phyloP scores from a whole-genome alignment of 2,797 vertebrate species.

The Sebastes itinus region DNA sequence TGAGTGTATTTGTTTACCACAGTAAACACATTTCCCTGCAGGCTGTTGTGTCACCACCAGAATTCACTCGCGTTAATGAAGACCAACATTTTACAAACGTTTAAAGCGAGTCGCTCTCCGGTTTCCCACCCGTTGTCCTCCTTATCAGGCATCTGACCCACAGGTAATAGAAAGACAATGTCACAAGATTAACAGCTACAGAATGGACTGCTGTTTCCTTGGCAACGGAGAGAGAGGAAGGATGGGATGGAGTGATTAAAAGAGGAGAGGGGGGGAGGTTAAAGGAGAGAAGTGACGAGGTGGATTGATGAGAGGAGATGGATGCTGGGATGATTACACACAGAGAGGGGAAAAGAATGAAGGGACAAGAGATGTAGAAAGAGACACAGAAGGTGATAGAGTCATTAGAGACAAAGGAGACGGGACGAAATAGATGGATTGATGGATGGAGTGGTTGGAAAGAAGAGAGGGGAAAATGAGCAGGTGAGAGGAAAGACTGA shows the following conservation, averaged over 20 bases:
- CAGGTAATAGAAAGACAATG: slow-evolving; percentile 79
- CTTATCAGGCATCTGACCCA: slow-evolving; percentile 69
- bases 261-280: slow-evolving; percentile 29
- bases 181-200: slow-evolving; percentile 72
- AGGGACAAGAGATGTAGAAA: slow-evolving; percentile 8
- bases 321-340: slow-evolving; percentile 62
- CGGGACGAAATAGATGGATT: not conserved
- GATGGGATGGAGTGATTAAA: slow-evolving; percentile 63
- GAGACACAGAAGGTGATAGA: slow-evolving; percentile 13
- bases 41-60: not conserved
- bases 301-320: slow-evolving; percentile 66
- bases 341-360: slow-evolving; percentile 6
- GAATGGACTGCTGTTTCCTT: slow-evolving; percentile 66
- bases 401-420: slow-evolving; percentile 32
- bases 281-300: slow-evolving; percentile 57
- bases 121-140: slow-evolving; percentile 69
- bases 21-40: not conserved
- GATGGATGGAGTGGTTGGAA: slow-evolving; percentile 10
- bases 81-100: slow-evolving; percentile 25
- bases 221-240: slow-evolving; percentile 59
- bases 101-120: not conserved
- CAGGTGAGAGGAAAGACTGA: not conserved
- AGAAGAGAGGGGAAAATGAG: not conserved
- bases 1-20: not conserved
- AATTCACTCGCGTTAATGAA: slow-evolving; percentile 9